Conservation (phyloP, 1,140 invertebrate genomes). For the Diorhabda sublineata region DNA sequence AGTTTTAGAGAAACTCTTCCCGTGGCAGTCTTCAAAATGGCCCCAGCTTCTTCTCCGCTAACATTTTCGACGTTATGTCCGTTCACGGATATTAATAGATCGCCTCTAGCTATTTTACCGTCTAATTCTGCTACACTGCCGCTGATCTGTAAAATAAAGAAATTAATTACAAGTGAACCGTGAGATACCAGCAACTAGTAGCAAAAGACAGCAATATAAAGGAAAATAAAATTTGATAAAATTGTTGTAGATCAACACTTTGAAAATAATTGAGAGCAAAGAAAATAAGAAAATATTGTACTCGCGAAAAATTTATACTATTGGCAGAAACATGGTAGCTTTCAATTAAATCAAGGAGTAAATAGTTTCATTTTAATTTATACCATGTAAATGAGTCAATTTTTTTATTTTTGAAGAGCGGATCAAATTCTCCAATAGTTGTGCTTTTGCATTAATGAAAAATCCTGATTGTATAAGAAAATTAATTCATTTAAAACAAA, state of each 20-base stretch:
- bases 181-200: too few species aligned
- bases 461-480: too few species aligned
- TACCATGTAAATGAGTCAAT: not conserved
- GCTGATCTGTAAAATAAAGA: slow-evolving; percentile 58
- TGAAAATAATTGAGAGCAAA: not conserved
- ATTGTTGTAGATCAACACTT: not conserved
- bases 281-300: not conserved
- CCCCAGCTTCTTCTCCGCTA: slow-evolving; percentile 81
- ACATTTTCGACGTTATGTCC: slow-evolving; percentile 79
- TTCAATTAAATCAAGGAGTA: too few species aligned
- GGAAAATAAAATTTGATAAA: not conserved
- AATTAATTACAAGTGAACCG: too few species aligned
- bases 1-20: slow-evolving; percentile 77
- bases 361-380: not conserved
- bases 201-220: too few species aligned
- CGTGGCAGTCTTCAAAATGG: slow-evolving; percentile 78
- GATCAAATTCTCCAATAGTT: not conserved
- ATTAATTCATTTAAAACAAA: too few species aligned
- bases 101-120: slow-evolving; percentile 87
- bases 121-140: slow-evolving; percentile 90
- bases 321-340: not conserved
- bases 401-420: not conserved
- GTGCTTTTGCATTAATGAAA: not conserved
- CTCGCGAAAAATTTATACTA: too few species aligned
- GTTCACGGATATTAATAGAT: slow-evolving; percentile 87